phyloP scores from a whole-genome alignment of 2,888 invertebrate genomes.

The Habrosyne pyritoides region DNA sequence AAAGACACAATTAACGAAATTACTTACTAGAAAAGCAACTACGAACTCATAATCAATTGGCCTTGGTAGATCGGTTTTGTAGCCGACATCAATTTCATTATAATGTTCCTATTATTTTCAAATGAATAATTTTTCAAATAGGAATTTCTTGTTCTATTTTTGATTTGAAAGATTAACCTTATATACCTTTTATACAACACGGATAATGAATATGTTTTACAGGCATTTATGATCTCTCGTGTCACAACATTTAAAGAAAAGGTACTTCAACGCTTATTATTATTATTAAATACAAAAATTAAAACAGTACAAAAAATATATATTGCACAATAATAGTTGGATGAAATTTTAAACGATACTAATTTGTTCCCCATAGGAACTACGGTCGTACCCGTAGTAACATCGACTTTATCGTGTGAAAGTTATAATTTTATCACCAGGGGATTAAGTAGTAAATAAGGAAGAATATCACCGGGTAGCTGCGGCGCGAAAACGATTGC shows the following conservation, averaged over 20 bases:
- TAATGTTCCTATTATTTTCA: neutral
- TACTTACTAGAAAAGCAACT: neutral
- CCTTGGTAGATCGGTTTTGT: neutral
- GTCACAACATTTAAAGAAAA: too few species aligned
- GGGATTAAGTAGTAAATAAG: conserved; percentile 16
- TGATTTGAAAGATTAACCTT: too few species aligned
- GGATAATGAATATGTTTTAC: too few species aligned
- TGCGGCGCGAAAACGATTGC: conserved; percentile 5
- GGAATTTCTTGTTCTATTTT: too few species aligned
- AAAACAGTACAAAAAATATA: too few species aligned
- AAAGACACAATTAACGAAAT: neutral
- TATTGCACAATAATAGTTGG: too few species aligned
- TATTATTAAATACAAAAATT: too few species aligned
- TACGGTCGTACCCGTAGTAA: neutral
- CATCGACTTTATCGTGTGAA: conserved; percentile 5
- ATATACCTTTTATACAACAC: too few species aligned
- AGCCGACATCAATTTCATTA: neutral
- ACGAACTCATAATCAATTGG: neutral
- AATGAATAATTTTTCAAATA: too few species aligned
- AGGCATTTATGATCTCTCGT: too few species aligned
- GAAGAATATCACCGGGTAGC: conserved; percentile 14
- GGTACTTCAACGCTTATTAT: too few species aligned
- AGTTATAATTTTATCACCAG: conserved; percentile 16
- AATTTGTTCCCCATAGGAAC: neutral
- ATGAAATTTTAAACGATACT: neutral